These are phyloP conservation scores for Sphaerodactylus townsendi DNA, from an alignment of 2,113 vertebrate genomes.

Conservation along the genomic window DNA sequence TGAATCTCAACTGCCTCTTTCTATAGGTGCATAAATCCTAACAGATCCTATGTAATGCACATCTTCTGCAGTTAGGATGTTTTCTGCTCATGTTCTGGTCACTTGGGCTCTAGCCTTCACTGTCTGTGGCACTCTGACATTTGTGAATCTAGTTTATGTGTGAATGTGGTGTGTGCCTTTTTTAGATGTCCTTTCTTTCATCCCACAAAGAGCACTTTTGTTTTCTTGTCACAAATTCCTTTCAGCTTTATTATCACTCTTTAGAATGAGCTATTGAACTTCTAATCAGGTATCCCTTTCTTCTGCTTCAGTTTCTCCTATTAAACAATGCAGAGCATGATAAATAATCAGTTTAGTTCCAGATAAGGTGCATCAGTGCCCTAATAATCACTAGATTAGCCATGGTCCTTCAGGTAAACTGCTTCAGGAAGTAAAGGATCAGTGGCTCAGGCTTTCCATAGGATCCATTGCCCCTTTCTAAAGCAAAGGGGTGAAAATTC, in stretches of 20 bases:
- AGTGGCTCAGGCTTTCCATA: slow-evolving; percentile 29
- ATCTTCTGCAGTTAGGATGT: slow-evolving; percentile 33
- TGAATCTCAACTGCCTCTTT: slow-evolving; percentile 15
- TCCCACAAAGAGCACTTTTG: slow-evolving; percentile 54
- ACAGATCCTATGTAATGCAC: slow-evolving; percentile 35
- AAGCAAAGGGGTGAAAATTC: too few relatives aligned
- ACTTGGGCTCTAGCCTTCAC: slow-evolving; percentile 48
- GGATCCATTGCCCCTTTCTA: neutral
- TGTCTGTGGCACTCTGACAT: slow-evolving; percentile 47
- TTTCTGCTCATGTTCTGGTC: slow-evolving; percentile 23
- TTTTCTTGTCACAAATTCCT: slow-evolving; percentile 59
- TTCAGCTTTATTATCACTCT: slow-evolving; percentile 56
- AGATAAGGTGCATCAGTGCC: slow-evolving; percentile 70
- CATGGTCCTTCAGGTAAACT: slow-evolving; percentile 68
- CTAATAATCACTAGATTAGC: slow-evolving; percentile 72
- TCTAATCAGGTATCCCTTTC: slow-evolving; percentile 58
- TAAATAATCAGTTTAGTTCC: slow-evolving; percentile 76
- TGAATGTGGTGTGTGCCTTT: neutral
- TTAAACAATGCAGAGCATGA: slow-evolving; percentile 61
- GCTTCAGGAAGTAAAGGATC: slow-evolving; percentile 64
- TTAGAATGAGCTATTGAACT: slow-evolving; percentile 57
- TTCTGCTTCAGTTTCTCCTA: slow-evolving; percentile 48
- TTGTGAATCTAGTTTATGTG: neutral
- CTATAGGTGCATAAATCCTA: slow-evolving; percentile 37
- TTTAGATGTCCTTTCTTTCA: slow-evolving; percentile 56